phyloP scores from a whole-genome alignment of 1,140 invertebrate species.

The Archivesica marissinica region DNA sequence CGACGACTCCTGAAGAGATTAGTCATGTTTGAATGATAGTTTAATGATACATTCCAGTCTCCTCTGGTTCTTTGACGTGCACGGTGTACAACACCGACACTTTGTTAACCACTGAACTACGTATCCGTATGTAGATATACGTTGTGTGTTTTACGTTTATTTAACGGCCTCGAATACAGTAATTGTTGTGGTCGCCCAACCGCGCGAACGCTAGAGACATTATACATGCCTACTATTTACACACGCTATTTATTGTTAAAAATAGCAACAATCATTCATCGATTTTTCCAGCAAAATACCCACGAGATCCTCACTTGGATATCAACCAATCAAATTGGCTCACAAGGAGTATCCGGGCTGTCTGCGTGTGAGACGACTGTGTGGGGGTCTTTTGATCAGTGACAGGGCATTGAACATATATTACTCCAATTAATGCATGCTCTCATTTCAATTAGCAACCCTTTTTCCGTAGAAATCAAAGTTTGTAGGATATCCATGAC shows the following conservation, averaged over 20 bases:
- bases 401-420: not conserved
- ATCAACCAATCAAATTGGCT: conserved; percentile 46
- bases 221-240: not conserved
- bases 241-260: conserved; percentile 8
- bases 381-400: conserved; percentile 15
- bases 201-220: conserved; percentile 13
- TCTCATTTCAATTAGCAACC: not conserved
- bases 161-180: not conserved
- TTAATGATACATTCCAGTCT: no score
- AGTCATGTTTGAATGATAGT: no score
- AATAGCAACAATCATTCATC: conserved; percentile 47
- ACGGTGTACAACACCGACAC: no score
- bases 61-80: no score
- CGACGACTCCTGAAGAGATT: no score
- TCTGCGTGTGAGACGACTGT: conserved; percentile 8
- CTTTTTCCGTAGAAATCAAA: not conserved
- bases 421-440: not conserved
- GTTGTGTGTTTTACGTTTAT: not conserved
- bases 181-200: not conserved
- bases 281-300: conserved; percentile 53
- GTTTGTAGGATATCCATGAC: conserved; percentile 44
- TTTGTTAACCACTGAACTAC: no score
- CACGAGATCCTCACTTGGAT: not conserved
- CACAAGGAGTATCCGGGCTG: conserved; percentile 24
- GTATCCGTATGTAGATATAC: not conserved